Base-by-base conservation (phyloP, 2,113 vertebrate genomes). In the Tamias sibiricus region DNA sequence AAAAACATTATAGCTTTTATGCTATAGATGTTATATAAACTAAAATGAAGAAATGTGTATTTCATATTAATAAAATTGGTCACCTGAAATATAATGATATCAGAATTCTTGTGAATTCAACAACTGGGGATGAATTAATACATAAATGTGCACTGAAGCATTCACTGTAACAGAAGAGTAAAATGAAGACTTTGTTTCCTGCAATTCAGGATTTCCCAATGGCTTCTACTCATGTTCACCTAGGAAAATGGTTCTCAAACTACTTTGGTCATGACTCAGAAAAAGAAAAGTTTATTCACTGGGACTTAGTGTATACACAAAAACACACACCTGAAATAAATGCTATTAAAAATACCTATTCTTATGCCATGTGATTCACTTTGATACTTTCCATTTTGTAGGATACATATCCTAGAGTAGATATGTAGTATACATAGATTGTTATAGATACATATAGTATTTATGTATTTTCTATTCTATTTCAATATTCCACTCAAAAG, bases 1-100 rank as follows among this genome's bases (percentile, higher is more conserved):
- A 96, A 40, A 74, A 89, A 96, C 94, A 94, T 96, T 7, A 35
- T 49, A 79, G 42, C 87, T 97, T 97, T 84, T 90, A 62, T 95
- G 87, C 54, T 54, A 28, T 49, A 85, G 94, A 68, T 95, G 44
- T 74, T 17, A 82, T 28, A 35, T 57, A 24, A n/a, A 52, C 44
- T 86, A 82, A 94, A 97, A 62, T 52, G 66, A 40, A 97, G 96
- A 94, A 68, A 85, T 35, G 14, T 42, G 2, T 90, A 24, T 94
- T 94, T 80, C 72, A 9, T 42, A 59, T 93, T 96, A 66, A 88
- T 69, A 77, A 96, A 93, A 86, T 49, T 76, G 40, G 20, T 82
- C 54, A 16, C 44, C 37, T 79, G 44, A 89, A 96, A 87, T 42
- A 4, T 64, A 52, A 24, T 57, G 59, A 68, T 79, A 77, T 24